Evolutionary conservation across 2,888 invertebrate genomes (phyloP), one percentile per base, ranked within the genome.

Genomic region (Mycalesis mineus): DNA sequence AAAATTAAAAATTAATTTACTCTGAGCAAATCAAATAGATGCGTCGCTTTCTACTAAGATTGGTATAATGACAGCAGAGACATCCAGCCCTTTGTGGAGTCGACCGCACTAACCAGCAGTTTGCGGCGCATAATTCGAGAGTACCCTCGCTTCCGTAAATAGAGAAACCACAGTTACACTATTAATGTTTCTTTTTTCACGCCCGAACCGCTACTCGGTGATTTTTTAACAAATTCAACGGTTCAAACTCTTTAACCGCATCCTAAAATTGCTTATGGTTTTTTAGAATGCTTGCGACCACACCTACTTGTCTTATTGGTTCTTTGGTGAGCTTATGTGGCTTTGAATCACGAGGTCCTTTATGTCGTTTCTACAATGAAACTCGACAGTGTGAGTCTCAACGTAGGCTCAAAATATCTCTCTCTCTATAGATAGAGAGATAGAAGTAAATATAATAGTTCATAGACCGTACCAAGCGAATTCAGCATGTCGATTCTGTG

Each of bases 141-240:
- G 74, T 74, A 78, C 72, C 72, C 71, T 74, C 70, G 76, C 82
- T 88, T 88, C 88, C 86, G 87, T 86, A 86, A 88, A 87, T 86
- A 88, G 76, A 80, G 75, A 82, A 84, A 87, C 88, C 88, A 78
- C 87, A 78, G 78, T 80, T 75, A 78, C 70, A 78, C 78, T 80
- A 80, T 81, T 84, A 78, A 81, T 78, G 78, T 74, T 84, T 83
- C 82, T 84, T 73, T 68, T 84, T 74, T 69, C 65, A 77, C 73
- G 72, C 69, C 67, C 63, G 68, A 61, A 65, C 78, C 79, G 82
- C 80, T 81, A 79, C 64, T 66, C 70, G 68, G 68, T 67, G 69
- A 74, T 77, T 79, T 77, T 75, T 72, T 68, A 64, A 74, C 65
- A 57, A 53, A 63, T 65, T 66, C 63, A 60, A 61, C 66, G 61